phyloP scores from a whole-genome alignment of 2,113 vertebrate species.

The Hippocampus zosterae region DNA sequence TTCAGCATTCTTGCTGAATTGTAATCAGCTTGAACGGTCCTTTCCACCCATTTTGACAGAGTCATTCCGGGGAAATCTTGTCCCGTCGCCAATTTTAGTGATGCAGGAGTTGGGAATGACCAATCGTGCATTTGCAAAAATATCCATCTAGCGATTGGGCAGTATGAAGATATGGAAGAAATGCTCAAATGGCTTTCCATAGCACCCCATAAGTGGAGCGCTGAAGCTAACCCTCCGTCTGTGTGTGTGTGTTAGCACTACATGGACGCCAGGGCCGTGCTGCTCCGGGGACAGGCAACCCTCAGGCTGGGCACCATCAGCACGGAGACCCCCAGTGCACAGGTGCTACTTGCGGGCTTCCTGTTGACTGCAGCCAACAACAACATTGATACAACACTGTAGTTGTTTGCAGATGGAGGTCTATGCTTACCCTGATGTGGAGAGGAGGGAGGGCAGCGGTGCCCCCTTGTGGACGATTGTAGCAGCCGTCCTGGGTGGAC shows the following conservation, averaged over 20 bases:
- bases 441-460: conserved; percentile 64
- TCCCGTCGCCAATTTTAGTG: too few species aligned
- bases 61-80: too few species aligned
- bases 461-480: conserved; percentile 81
- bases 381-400: neutral
- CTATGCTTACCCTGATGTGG: conserved; percentile 74
- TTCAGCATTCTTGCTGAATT: too few species aligned
- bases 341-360: conserved; percentile 50
- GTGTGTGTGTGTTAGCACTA: conserved; percentile 74
- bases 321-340: conserved; percentile 70
- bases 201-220: neutral
- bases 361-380: neutral
- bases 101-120: too few species aligned
- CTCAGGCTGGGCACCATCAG: conserved; percentile 80
- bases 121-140: too few species aligned
- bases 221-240: neutral
- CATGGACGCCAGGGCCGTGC: conserved; percentile 66
- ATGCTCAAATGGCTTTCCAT: neutral
- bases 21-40: too few species aligned
- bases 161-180: neutral
- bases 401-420: conserved; percentile 74
- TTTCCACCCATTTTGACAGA: too few species aligned
- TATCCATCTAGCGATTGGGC: too few species aligned
- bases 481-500: conserved; percentile 75
- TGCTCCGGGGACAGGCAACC: conserved; percentile 70